A percentile compares a stretch with the other conserved stretches of the same genome.
Conservation (phyloP, 2,888 invertebrate genomes). For the Salticus scenicus region DNA sequence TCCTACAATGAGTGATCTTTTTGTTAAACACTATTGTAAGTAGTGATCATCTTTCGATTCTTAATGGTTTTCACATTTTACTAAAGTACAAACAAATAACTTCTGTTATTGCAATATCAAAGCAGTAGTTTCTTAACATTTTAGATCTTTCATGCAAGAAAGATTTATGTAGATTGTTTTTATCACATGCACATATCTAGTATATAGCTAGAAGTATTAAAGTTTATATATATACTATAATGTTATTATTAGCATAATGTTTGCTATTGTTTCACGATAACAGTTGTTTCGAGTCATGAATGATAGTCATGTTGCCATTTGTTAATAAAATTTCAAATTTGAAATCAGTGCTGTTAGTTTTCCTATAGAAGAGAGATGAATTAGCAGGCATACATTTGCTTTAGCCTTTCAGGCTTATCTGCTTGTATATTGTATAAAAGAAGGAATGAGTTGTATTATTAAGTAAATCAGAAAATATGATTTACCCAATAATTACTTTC, state of each 20-base stretch:
- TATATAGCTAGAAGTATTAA: conserved; percentile 67
- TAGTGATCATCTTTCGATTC: conserved; percentile 58
- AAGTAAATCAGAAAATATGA: not conserved
- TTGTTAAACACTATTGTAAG: conserved; percentile 65
- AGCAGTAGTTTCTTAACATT: conserved; percentile 68
- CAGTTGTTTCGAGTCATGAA: conserved; percentile 59
- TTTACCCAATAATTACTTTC: not conserved
- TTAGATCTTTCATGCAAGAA: conserved; percentile 61
- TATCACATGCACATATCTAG: conserved; percentile 70
- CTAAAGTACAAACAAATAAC: conserved; percentile 70
- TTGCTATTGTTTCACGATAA: conserved; percentile 60
- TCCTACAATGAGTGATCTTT: conserved; percentile 66
- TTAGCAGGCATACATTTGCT: conserved; percentile 26
- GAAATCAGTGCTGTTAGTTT: conserved; percentile 52
- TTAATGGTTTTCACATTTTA: conserved; percentile 65
- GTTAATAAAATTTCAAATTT: conserved; percentile 58
- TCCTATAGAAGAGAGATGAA: conserved; percentile 48
- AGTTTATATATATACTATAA: conserved; percentile 68
- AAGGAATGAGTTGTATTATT: not conserved
- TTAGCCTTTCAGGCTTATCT: conserved; percentile 34
- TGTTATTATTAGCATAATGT: conserved; percentile 65
- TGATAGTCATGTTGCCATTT: conserved; percentile 68
- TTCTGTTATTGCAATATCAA: conserved; percentile 70
- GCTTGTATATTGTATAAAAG: conserved; percentile 21
- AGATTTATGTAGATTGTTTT: conserved; percentile 67